These are phyloP conservation scores for Euschistus heros DNA, from an alignment of 1,140 invertebrate species.

Conservation along the genomic window DNA sequence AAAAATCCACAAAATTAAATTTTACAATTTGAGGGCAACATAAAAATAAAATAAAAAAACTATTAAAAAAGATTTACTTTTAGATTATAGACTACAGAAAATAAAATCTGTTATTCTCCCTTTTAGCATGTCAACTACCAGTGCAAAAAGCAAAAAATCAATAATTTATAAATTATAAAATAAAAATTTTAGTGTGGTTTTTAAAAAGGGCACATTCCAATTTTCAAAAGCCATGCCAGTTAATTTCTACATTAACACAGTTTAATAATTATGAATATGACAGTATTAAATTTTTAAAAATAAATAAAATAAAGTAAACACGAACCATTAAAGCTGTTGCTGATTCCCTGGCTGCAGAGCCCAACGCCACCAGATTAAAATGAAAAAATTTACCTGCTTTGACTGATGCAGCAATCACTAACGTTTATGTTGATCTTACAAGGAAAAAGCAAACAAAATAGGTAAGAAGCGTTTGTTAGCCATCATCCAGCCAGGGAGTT, in stretches of 20 bases:
- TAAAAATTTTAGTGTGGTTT: no score
- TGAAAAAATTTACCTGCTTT: not conserved
- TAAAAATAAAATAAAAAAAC: no score
- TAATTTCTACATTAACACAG: not conserved
- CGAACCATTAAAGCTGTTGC: slow-evolving; percentile 6
- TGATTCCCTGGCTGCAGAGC: slow-evolving; percentile 21
- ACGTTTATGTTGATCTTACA: not conserved
- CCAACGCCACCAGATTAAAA: slow-evolving; percentile 6
- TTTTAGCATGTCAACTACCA: no score
- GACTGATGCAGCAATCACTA: not conserved
- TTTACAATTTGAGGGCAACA: no score
- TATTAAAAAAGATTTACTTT: no score
- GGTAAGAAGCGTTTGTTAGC: slow-evolving; percentile 20
- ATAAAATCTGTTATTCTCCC: no score
- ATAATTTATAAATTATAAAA: no score
- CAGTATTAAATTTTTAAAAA: not conserved
- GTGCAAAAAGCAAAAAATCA: no score
- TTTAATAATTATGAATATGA: no score
- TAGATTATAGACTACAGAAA: no score
- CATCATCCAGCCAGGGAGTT: slow-evolving; percentile 24
- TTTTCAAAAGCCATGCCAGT: not conserved
- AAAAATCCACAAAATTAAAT: no score
- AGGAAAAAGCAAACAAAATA: slow-evolving; percentile 17
- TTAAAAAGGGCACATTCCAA: not conserved
- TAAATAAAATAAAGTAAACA: slow-evolving; percentile 1